phyloP scores from a whole-genome alignment of 2,888 invertebrate genomes.

The Syritta pipiens region DNA sequence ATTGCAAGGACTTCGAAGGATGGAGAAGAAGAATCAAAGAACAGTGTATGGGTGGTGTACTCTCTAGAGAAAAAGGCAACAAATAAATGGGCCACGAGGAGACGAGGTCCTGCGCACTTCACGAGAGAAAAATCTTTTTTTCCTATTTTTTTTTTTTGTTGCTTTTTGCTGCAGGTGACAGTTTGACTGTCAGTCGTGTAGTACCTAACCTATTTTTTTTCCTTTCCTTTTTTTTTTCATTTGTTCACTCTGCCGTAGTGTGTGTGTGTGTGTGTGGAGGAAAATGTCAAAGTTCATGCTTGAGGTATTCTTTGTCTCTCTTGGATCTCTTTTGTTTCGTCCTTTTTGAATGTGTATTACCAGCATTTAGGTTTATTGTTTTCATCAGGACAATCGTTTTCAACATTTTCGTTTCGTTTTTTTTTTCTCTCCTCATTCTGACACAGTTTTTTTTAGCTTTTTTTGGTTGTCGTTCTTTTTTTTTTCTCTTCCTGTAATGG shows the following conservation, averaged over 20 bases:
- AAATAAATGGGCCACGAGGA: not conserved
- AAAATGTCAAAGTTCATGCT: conserved; percentile 68
- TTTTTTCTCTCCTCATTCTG: conserved; percentile 19
- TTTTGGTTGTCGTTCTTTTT: not conserved
- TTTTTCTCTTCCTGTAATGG: conserved; percentile 9
- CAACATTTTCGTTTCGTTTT: too few species aligned
- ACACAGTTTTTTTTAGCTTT: conserved; percentile 13
- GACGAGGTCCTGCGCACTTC: not conserved
- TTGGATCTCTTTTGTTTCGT: conserved; percentile 5
- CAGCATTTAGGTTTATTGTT: conserved; percentile 43
- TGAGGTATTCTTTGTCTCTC: conserved; percentile 36
- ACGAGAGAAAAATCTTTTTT: not conserved
- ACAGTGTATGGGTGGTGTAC: too few species aligned
- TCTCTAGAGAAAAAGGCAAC: too few species aligned
- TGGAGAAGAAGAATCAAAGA: too few species aligned
- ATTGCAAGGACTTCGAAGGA: too few species aligned
- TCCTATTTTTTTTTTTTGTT: too few species aligned
- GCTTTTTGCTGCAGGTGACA: conserved; percentile 48
- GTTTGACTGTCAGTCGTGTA: conserved; percentile 58
- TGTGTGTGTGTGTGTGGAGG: too few species aligned
- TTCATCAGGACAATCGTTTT: conserved; percentile 20
- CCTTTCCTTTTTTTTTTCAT: not conserved
- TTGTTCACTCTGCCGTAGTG: conserved; percentile 1
- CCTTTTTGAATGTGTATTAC: not conserved
- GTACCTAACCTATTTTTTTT: conserved; percentile 43